Conservation (phyloP, 2,113 vertebrate species). For the Setophaga kirtlandii region DNA sequence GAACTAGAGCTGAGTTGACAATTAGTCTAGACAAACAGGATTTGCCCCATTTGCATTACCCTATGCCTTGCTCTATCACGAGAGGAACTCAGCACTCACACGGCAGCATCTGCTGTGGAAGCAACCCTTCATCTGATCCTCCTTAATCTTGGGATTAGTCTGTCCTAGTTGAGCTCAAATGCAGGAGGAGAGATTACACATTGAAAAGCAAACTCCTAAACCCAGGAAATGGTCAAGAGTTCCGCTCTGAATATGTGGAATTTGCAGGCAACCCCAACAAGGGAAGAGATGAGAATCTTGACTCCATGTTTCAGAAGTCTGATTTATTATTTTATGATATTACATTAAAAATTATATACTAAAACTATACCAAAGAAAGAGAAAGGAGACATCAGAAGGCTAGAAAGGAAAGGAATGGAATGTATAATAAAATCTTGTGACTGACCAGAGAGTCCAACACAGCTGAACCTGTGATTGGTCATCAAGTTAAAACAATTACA, state of each 20-base stretch:
- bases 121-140: background rate
- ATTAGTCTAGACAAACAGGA: background rate
- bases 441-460: too few species aligned
- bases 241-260: background rate
- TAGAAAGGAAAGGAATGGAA: too few species aligned
- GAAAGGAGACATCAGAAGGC: too few species aligned
- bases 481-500: too few species aligned
- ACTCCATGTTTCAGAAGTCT: too few species aligned
- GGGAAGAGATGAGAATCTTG: too few species aligned
- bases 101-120: background rate
- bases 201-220: background rate
- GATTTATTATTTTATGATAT: too few species aligned
- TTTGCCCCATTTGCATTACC: background rate
- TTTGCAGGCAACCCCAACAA: too few species aligned
- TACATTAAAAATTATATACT: too few species aligned
- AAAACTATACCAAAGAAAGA: too few species aligned
- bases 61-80: background rate
- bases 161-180: background rate
- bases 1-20: background rate
- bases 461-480: too few species aligned
- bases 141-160: constrained; percentile 4
- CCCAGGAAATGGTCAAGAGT: background rate
- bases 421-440: too few species aligned
- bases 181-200: background rate
- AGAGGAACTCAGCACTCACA: rapidly evolving